Evolutionary conservation across 2,797 vertebrate species (phyloP).

Genomic region (Phylloscopus collybita): DNA sequence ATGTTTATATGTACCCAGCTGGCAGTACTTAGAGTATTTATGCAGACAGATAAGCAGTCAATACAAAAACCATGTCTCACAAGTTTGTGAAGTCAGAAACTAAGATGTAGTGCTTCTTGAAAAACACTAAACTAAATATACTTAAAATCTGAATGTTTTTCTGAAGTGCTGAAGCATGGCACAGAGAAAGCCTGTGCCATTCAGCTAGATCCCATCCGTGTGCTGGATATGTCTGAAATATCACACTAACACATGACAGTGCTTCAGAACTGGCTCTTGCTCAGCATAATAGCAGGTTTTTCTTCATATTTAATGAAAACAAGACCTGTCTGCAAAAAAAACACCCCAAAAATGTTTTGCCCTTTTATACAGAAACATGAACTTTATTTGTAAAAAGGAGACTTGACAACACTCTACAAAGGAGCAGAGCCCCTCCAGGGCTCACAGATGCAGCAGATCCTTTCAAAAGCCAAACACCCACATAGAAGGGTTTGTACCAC

Average conservation of each 20-base stretch:
- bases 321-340: not conserved
- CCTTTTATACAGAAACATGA: not conserved
- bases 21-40: not conserved
- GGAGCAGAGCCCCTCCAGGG: accelerated
- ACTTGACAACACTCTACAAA: not conserved
- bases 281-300: not conserved
- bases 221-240: not conserved
- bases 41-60: not conserved
- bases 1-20: not conserved
- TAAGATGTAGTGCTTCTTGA: not conserved
- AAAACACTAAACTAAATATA: not conserved
- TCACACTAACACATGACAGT: not conserved
- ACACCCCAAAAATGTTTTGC: not conserved
- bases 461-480: not conserved
- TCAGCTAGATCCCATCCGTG: not conserved
- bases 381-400: not conserved
- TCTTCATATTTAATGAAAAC: not conserved
- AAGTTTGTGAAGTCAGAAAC: not conserved
- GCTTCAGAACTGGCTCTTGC: not conserved
- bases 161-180: not conserved
- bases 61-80: not conserved
- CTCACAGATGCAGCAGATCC: not conserved
- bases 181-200: accelerated
- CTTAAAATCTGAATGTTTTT: not conserved
- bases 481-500: not conserved